Conservation (phyloP, 2,797 vertebrate species). For the Meriones psammophilus region DNA sequence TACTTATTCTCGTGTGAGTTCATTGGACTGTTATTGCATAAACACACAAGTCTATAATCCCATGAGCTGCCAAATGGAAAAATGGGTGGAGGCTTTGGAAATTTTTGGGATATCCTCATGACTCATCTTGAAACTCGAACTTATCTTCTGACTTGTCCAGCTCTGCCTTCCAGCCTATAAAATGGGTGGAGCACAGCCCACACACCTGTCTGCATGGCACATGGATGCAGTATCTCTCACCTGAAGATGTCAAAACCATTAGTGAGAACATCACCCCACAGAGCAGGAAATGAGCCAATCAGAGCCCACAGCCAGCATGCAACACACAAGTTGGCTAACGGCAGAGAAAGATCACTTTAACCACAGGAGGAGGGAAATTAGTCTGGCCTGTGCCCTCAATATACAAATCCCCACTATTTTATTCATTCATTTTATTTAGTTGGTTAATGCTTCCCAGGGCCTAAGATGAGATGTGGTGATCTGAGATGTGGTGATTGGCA, state of each 20-base stretch:
- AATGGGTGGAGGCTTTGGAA: not conserved
- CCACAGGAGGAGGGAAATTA: not conserved
- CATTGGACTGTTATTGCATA: not conserved
- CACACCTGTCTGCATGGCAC: conserved; percentile 63
- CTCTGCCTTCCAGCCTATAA: conserved; percentile 41
- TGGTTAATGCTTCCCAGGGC: not conserved
- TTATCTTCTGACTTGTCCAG: conserved; percentile 55
- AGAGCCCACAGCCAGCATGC: conserved; percentile 25
- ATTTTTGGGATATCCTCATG: conserved; percentile 51
- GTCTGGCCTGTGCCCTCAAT: not conserved
- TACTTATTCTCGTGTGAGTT: not conserved
- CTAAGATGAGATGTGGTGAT: not conserved
- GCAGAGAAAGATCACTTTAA: not conserved
- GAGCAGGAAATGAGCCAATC: conserved; percentile 68
- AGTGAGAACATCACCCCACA: conserved; percentile 45
- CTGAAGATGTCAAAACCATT: conserved; percentile 72
- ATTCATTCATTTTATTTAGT: not conserved
- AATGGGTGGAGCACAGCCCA: conserved; percentile 43
- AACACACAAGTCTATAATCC: conserved; percentile 47
- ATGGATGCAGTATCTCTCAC: conserved; percentile 55
- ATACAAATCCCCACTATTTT: not conserved
- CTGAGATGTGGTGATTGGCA: not conserved
- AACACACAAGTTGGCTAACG: not conserved
- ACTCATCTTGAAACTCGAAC: conserved; percentile 64
- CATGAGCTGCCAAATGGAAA: conserved; percentile 22